Evolutionary conservation across 2,797 vertebrate genomes (phyloP).

Genomic region (Prionace glauca): DNA sequence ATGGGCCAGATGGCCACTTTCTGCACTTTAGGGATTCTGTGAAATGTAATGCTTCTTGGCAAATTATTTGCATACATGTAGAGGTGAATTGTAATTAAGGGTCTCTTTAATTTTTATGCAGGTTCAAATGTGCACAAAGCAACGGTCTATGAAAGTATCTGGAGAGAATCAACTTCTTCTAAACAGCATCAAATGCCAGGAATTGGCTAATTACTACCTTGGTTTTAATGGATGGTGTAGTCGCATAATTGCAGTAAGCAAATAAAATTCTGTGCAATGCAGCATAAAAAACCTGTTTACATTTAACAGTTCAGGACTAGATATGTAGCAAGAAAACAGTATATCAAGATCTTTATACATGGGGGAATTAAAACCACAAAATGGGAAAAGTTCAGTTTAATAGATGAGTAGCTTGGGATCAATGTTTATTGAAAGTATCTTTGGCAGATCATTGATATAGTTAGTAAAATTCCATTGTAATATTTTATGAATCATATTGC

Average conservation of each 20-base stretch:
- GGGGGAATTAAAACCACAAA: not conserved
- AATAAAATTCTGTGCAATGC: not conserved
- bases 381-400: not conserved
- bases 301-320: not conserved
- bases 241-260: constrained; percentile 66
- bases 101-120: constrained; percentile 46
- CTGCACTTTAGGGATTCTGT: too few species aligned
- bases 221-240: constrained; percentile 77
- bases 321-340: too few species aligned
- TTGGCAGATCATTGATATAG: not conserved
- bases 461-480: not conserved
- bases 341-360: too few species aligned
- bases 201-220: constrained; percentile 74
- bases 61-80: not conserved
- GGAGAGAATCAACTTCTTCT: constrained; percentile 49
- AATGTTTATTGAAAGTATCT: not conserved
- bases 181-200: constrained; percentile 64
- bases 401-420: not conserved
- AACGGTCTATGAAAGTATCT: constrained; percentile 47
- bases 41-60: not conserved
- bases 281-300: not conserved
- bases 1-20: too few species aligned
- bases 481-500: not conserved
- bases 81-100: not conserved
- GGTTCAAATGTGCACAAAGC: constrained; percentile 67